Base-by-base conservation (phyloP, 2,113 vertebrate genomes). In the Gopherus evgoodei region DNA sequence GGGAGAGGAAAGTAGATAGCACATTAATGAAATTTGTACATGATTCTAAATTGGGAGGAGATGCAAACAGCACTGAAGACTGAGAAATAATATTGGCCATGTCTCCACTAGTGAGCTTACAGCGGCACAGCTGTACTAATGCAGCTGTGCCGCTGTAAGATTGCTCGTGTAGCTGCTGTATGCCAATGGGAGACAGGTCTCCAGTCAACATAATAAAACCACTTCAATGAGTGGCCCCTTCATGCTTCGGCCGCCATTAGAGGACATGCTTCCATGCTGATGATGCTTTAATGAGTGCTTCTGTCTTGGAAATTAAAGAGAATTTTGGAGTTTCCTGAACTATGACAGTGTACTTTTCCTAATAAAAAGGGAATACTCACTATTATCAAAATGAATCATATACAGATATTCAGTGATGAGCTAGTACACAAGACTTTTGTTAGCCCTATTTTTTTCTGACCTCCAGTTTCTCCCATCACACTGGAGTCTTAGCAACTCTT, bases 401-500 rank as follows among this genome's bases (percentile, higher is more conserved):
- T 11, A 88, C 87, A 86, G 86, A 96, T 94, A 83, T 88, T 84
- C 80, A 87, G 22, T 92, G 91, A 57, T 91, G 31, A 86, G 62
- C 31, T 65, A 65, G 7, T 65, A 65, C 31, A 35, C 59, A 65
- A 47, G 81, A 38, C 22, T 93, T 95, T 86, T 94, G 57, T 93
- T 89, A 94, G 22, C 50, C 87, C 6, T 75, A 54, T 11, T 95
- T 89, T 94, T 95, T 95, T 56, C 53, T 94, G 38, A n/a, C 76
- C 27, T 93, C 88, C 84, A 54, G 69, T 90, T 97, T 95, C 76
- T 76, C 93, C 59, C 24, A 87, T 94, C 85, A 95, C 35, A 50
- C 14, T 65, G 62, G 31, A 8, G 14, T 35, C 31, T 65, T 65
- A 35, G 31, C 14, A 35, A 16, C 31, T 65, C 12, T 62, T 35